Percentiles rank a stretch among this genome's conserved stretches.
phyloP scores from a whole-genome alignment of 1,140 invertebrate genomes.

The Augochlora pura region DNA sequence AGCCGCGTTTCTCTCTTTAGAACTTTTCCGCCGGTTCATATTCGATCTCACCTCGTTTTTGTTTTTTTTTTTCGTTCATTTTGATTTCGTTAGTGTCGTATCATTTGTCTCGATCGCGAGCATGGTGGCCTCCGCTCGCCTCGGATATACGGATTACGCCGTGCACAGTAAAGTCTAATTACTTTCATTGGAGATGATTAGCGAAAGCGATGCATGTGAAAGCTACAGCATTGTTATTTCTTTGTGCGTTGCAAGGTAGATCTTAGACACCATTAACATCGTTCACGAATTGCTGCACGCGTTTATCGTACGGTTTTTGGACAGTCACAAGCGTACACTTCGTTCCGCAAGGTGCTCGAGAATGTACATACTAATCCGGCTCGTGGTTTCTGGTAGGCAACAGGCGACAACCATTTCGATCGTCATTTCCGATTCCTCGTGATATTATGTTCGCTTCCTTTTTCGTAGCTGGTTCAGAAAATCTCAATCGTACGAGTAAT shows the following conservation, averaged over 20 bases:
- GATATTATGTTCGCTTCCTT: not conserved
- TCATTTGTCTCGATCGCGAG: not conserved
- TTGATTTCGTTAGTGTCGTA: not conserved
- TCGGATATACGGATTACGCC: not conserved
- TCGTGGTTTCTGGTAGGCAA: too few species aligned
- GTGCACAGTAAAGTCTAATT: not conserved
- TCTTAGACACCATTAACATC: constrained; percentile 14
- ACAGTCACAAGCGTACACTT: not conserved
- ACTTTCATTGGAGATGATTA: not conserved
- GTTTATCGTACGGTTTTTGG: not conserved
- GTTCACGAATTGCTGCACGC: constrained; percentile 9
- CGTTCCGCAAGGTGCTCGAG: not conserved
- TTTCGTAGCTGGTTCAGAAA: not conserved
- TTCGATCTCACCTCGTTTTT: not conserved
- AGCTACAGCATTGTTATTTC: not conserved
- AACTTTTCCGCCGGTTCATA: too few species aligned
- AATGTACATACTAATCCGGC: not conserved
- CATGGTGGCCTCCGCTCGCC: not conserved
- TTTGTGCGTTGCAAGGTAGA: constrained; percentile 11
- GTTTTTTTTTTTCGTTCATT: not conserved
- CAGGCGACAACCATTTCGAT: too few species aligned
- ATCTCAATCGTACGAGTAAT: not conserved
- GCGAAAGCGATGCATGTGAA: constrained; percentile 16
- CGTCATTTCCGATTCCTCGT: too few species aligned
- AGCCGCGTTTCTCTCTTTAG: too few species aligned